phyloP scores from a whole-genome alignment of 2,797 vertebrate genomes.

The Cirrhinus molitorella region DNA sequence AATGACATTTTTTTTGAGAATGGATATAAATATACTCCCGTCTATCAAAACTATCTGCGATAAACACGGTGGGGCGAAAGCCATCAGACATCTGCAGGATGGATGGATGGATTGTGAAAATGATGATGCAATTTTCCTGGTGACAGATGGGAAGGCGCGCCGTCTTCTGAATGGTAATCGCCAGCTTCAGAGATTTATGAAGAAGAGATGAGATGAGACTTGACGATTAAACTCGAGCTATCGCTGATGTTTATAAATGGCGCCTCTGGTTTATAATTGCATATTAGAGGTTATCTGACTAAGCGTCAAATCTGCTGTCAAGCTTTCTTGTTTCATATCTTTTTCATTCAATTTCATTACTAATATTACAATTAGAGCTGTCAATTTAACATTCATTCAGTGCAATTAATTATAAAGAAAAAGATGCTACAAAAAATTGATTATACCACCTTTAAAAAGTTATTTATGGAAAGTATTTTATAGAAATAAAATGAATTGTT shows the following conservation, averaged over 20 bases:
- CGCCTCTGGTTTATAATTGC: constrained; percentile 35
- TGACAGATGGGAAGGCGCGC: constrained; percentile 21
- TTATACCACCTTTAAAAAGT: not conserved
- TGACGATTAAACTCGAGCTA: constrained; percentile 29
- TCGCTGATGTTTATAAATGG: constrained; percentile 37
- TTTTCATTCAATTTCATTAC: constrained; percentile 7
- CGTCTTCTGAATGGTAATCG: constrained; percentile 39
- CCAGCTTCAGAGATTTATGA: constrained; percentile 40
- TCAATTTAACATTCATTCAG: not conserved
- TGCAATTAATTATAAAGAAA: not conserved
- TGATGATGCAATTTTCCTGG: constrained; percentile 48
- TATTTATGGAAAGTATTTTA: not conserved
- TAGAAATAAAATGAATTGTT: not conserved
- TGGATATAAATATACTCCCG: constrained; percentile 47
- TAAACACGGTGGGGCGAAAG: constrained; percentile 26
- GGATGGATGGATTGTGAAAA: constrained; percentile 42
- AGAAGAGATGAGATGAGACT: constrained; percentile 43
- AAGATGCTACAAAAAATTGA: not conserved
- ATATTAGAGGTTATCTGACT: constrained; percentile 20
- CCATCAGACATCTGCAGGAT: constrained; percentile 46
- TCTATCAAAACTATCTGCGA: constrained; percentile 31
- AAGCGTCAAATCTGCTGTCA: not conserved
- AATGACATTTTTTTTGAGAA: constrained; percentile 11
- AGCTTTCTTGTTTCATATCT: not conserved
- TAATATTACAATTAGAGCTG: not conserved